Evolutionary conservation across 64 coral and sea anemone genomes (phyloP).

Genomic region (Trachythela sp.): DNA sequence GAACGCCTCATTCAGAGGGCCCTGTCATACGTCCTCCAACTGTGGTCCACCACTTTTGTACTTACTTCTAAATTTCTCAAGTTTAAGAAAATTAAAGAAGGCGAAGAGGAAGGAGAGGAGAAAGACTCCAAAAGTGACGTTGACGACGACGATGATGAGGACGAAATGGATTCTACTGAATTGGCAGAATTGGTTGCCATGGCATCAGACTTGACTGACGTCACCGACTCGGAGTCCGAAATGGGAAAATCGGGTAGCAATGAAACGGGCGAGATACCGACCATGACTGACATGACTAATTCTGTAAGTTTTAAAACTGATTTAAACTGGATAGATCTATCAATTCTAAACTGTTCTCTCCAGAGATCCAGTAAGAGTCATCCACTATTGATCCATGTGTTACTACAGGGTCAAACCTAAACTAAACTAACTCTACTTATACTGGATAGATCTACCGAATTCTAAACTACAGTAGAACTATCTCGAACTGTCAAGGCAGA

Average conservation of each 20-base stretch:
- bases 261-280: not conserved
- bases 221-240: conserved; percentile 68
- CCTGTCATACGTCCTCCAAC: no score
- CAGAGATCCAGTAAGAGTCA: no score
- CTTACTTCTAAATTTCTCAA: not conserved
- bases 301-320: not conserved
- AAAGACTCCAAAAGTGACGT: conserved; percentile 73
- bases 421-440: no score
- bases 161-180: conserved; percentile 81
- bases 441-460: no score
- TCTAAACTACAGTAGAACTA: no score
- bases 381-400: no score
- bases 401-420: no score
- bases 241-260: conserved; percentile 53
- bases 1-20: no score
- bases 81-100: not conserved
- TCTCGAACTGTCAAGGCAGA: no score
- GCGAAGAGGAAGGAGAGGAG: not conserved
- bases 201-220: conserved; percentile 59
- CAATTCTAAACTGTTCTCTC: no score
- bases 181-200: conserved; percentile 89
- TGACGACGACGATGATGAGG: conserved; percentile 80
- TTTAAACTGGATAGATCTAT: not conserved
- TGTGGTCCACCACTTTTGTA: no score
- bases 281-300: not conserved